Evolutionary conservation across 2,797 vertebrate species (phyloP), one percentile per base, ranked within the genome.

Genomic region (Pelobates cultripes): DNA sequence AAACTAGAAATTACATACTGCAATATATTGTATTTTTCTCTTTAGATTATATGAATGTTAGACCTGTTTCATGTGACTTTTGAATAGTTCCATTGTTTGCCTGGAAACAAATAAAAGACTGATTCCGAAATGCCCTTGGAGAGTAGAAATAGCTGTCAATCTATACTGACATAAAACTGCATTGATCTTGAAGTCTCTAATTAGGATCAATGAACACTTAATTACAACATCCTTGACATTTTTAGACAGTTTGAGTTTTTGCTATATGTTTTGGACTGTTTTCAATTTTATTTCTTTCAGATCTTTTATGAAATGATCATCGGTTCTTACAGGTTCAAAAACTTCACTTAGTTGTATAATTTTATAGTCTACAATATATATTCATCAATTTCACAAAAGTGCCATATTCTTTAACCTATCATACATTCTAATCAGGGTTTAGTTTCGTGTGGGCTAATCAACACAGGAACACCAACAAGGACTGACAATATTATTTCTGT

Each of bases 401-500:
- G 80, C 80, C 80, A 43, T 67, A 53, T 77, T 64, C 51, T 60
- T 72, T 77, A 72, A 82, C 69, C 57, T 77, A 82, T 77, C 80
- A 53, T 67, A 55, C 74, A 5, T 47, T 66, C 68, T 70, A 82
- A 82, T 82, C 80, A 82, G 47, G 80, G 43, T 77, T 77, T 67
- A 66, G 80, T 82, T 82, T 72, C 80, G 66, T 82, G 80, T 44
- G 74, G 73, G 57, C 17, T 71, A 81, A 81, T 81, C 80, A 81
- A 73, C 45, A 17, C 61, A 64, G n/a, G 73, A 81, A 76, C 73
- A 70, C 73, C 57, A 6, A 61, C 73, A 67, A n/a, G 51, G 75
- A 71, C 75, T 77, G 74, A 82, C 80, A 82, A 68, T 77, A 77
- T 82, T 82, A 82, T 82, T 77, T 72, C 75, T 72, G 75, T 77